A percentile compares a stretch with the other conserved stretches of the same genome.
These are phyloP conservation scores for Illadopsis cleaveri DNA, from an alignment of 2,113 vertebrate species.

Conservation along the genomic window DNA sequence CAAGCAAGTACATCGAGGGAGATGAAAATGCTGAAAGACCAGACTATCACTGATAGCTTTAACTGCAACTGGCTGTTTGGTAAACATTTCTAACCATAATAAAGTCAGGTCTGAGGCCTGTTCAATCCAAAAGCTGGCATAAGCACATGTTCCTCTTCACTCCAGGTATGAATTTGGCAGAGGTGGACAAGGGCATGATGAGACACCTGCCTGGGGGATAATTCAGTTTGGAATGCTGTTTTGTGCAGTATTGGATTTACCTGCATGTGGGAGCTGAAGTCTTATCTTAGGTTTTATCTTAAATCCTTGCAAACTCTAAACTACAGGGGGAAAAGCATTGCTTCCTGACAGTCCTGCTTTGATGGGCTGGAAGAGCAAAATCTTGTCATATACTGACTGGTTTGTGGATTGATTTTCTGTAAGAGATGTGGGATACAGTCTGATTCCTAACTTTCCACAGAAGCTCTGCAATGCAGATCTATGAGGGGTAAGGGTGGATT, in stretches of 20 bases:
- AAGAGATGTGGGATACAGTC: not conserved
- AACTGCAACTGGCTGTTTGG: not conserved
- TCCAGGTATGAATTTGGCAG: constrained; percentile 14
- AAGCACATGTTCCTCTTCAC: not conserved
- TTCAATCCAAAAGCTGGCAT: not conserved
- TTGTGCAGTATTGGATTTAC: constrained; percentile 1
- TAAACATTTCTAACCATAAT: not conserved
- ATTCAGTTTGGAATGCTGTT: constrained; percentile 39
- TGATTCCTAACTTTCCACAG: not conserved
- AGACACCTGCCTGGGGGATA: not conserved
- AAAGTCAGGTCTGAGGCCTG: not conserved
- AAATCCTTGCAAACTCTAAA: not conserved
- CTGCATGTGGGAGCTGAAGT: not conserved
- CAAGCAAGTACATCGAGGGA: not conserved
- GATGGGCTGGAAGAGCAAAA: not conserved
- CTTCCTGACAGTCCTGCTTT: not conserved
- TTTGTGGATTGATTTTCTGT: not conserved
- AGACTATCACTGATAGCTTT: not conserved
- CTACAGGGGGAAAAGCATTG: not conserved
- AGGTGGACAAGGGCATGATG: not conserved
- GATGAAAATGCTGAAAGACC: not conserved
- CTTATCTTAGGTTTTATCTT: constrained; percentile 7
- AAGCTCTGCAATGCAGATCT: not conserved
- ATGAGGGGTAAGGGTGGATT: not conserved
- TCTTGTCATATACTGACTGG: not conserved